Conservation (phyloP, 2,113 vertebrate genomes). For the Trogon surrucura region DNA sequence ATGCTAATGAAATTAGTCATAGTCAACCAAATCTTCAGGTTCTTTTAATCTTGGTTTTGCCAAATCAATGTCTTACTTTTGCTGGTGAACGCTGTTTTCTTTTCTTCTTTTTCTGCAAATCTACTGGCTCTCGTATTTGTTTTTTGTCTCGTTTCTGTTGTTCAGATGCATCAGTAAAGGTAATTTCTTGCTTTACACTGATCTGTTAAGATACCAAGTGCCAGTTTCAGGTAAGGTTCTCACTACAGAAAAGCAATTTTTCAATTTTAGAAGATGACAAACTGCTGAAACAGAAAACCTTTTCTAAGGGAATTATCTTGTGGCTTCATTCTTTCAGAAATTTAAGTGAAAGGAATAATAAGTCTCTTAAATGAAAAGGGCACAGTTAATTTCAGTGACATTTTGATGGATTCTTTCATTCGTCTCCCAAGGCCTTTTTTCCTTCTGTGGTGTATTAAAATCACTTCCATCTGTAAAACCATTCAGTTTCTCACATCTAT, state of each 20-base stretch:
- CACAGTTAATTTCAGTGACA: constrained; percentile 64
- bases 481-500: constrained; percentile 55
- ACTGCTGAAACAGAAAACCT: constrained; percentile 67
- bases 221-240: constrained; percentile 75
- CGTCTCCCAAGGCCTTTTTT: constrained; percentile 50
- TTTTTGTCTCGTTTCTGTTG: constrained; percentile 93
- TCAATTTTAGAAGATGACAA: constrained; percentile 73
- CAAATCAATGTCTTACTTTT: constrained; percentile 86
- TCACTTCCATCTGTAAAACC: constrained; percentile 64
- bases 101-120: constrained; percentile 97
- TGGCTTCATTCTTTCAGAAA: constrained; percentile 66
- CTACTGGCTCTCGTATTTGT: constrained; percentile 86
- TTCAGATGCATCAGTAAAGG: constrained; percentile 87
- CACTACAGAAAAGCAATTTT: constrained; percentile 68
- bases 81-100: constrained; percentile 97
- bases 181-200: constrained; percentile 97
- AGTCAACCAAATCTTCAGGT: constrained; percentile 69
- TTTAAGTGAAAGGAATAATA: constrained; percentile 64
- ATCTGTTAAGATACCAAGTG: constrained; percentile 85
- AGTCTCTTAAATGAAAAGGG: constrained; percentile 56
- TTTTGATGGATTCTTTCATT: constrained; percentile 61
- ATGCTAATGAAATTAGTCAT: constrained; percentile 70
- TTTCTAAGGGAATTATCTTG: constrained; percentile 60
- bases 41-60: constrained; percentile 67
- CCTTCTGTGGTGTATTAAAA: constrained; percentile 48